Evolutionary conservation across 35 echinoderm and acorn worm genomes (phyloP), one percentile per base, ranked within the genome.

Genomic region (Ophioderma brevispina): DNA sequence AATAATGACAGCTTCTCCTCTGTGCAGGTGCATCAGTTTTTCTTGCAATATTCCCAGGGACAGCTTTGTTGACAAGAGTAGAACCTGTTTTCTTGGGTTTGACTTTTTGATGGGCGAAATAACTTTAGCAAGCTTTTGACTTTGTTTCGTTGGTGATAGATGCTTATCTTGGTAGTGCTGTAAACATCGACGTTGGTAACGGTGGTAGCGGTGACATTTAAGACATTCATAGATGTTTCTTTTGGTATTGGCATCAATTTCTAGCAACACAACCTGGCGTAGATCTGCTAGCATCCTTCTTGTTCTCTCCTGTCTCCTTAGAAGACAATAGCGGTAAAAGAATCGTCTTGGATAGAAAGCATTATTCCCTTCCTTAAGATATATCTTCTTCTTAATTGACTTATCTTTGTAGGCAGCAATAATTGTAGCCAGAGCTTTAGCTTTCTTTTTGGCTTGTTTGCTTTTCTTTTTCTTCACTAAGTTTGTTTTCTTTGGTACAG

Each of bases 171-270:
- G 83, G 55, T 34, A 85, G 34, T 85, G 83, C 43, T 35, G 31
- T 17, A 85, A 40, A 37, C 52, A 64, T 13, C 13, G 35, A n/a
- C 63, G 33, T 32, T 85, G 83, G 52, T 34, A 64, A 30, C 36
- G 63, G 55, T 52, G 33, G 18, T 25, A 33, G 46, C 37, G 35
- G 17, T 63, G 83, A 37, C 83, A 85, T 85, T 64, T 59, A 30
- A 37, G 23, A 39, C 83, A 85, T 31, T 85, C 83, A 85, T 85
- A 85, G 13, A 85, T 37, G 8, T 64, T 36, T 39, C 36, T 85
- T 52, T 85, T 52, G 0, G 83, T 59, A 63, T 70, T 28, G 1
- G 52, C 83, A 34, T 85, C 83, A 64, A 85, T 85, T 59, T 85
- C 50, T 37, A 85, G 36, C 49, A 85, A 35, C 15, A 85, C 63